Evolutionary conservation across 53 echinoderm and acorn worm species (phyloP).

Genomic region (Echinometra lucunter): DNA sequence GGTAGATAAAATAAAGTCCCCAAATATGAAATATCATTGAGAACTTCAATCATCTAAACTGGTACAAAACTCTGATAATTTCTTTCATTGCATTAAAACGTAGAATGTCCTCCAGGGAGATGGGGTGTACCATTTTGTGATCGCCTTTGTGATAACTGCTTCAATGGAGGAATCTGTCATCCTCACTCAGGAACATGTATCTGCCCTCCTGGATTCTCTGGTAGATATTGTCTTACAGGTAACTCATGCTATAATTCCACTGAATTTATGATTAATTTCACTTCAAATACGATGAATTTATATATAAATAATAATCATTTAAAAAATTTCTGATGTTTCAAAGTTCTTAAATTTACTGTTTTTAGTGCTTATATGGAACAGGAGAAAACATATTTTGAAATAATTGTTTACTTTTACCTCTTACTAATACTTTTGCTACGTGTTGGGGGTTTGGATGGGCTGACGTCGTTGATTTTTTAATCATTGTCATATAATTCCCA

Average conservation of each 20-base stretch:
- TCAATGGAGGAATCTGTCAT: slow-evolving; percentile 31
- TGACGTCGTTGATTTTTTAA: too few species aligned
- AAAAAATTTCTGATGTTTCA: too few species aligned
- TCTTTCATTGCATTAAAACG: neutral
- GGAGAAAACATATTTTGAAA: too few species aligned
- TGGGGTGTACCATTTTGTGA: neutral
- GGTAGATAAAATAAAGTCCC: neutral
- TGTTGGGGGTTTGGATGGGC: too few species aligned
- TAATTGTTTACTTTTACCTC: too few species aligned
- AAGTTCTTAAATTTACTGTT: too few species aligned
- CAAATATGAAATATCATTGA: neutral
- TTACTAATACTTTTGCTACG: too few species aligned
- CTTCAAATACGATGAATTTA: too few species aligned
- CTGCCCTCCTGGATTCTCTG: slow-evolving; percentile 6
- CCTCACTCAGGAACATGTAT: slow-evolving; percentile 24
- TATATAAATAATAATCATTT: too few species aligned
- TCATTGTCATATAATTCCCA: too few species aligned
- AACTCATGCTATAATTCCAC: neutral
- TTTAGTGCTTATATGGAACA: too few species aligned
- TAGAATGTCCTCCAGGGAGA: neutral
- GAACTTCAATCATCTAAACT: neutral
- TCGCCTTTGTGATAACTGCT: slow-evolving; percentile 13
- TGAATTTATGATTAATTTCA: too few species aligned
- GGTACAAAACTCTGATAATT: neutral
- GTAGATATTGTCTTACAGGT: neutral